Percentiles rank a stretch among this genome's conserved stretches.
phyloP scores from a whole-genome alignment of 2,797 vertebrate genomes.

The Crocidura indochinensis region DNA sequence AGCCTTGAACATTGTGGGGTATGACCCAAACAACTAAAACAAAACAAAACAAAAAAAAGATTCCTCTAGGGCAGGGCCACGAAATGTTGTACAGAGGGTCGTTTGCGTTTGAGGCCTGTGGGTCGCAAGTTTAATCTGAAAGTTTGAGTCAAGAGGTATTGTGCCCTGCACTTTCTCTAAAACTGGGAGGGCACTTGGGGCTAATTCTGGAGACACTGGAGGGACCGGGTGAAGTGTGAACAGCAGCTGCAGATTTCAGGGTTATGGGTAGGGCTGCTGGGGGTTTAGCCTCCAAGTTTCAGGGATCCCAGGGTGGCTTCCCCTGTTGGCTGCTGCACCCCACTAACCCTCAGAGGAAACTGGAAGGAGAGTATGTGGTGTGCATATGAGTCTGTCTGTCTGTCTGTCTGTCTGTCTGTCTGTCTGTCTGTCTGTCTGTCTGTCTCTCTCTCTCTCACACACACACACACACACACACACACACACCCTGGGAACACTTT shows the following conservation, averaged over 20 bases:
- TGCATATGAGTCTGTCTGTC: too few relatives aligned
- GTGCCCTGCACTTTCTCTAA: constrained; percentile 52
- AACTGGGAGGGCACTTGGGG: not conserved
- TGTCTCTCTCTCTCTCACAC: not conserved
- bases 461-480: too few relatives aligned
- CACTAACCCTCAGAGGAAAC: not conserved
- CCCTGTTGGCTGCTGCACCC: not conserved
- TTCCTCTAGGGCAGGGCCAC: too few relatives aligned
- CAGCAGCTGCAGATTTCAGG: not conserved
- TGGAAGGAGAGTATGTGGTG: not conserved
- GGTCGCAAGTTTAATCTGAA: too few relatives aligned
- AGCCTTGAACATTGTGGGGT: too few relatives aligned
- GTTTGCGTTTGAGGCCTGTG: too few relatives aligned
- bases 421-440: not conserved
- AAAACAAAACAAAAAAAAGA: too few relatives aligned
- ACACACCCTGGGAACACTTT: not conserved
- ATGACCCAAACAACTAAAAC: too few relatives aligned
- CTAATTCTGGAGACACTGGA: not conserved
- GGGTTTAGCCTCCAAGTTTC: not conserved
- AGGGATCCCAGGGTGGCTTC: not conserved
- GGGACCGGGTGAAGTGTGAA: too few relatives aligned
- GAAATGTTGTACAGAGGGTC: too few relatives aligned
- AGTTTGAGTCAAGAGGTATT: constrained; percentile 55
- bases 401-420: not conserved
- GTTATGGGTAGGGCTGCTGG: not conserved